A percentile compares a stretch with the other conserved stretches of the same genome.
phyloP scores from a whole-genome alignment of 1,140 invertebrate genomes.

The Ceratosolen fusciceps region DNA sequence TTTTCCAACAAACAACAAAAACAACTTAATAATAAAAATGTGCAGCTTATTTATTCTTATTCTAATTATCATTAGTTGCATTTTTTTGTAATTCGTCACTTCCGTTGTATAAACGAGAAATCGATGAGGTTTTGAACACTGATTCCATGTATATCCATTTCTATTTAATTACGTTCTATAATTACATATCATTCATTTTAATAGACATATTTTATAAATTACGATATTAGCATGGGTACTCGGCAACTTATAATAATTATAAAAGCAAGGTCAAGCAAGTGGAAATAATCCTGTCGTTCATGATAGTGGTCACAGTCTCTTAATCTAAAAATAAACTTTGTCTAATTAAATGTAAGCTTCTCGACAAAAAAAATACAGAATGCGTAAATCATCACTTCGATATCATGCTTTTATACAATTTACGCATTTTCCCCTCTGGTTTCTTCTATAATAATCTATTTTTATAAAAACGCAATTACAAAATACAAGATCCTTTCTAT shows the following conservation, averaged over 20 bases:
- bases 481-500: slow-evolving; percentile 49
- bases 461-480: slow-evolving; percentile 46
- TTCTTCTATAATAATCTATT: slow-evolving; percentile 26
- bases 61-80: slow-evolving; percentile 35
- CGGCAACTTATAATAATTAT: neutral
- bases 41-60: slow-evolving; percentile 44
- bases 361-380: slow-evolving; percentile 11
- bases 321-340: neutral
- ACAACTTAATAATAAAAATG: slow-evolving; percentile 19
- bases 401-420: slow-evolving; percentile 21
- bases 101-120: slow-evolving; percentile 1
- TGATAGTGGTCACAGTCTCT: slow-evolving; percentile 1
- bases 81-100: slow-evolving; percentile 3
- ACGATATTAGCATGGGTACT: neutral
- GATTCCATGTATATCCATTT: neutral
- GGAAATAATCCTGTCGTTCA: slow-evolving; percentile 27
- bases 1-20: neutral
- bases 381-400: slow-evolving; percentile 3
- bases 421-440: neutral
- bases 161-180: neutral
- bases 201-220: slow-evolving; percentile 17
- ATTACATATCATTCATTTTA: slow-evolving; percentile 1
- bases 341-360: neutral
- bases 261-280: neutral
- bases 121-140: slow-evolving; percentile 15